Percentiles rank a stretch among this genome's conserved stretches.
Conservation (phyloP, 2,797 vertebrate species). For the Anguilla megastoma region DNA sequence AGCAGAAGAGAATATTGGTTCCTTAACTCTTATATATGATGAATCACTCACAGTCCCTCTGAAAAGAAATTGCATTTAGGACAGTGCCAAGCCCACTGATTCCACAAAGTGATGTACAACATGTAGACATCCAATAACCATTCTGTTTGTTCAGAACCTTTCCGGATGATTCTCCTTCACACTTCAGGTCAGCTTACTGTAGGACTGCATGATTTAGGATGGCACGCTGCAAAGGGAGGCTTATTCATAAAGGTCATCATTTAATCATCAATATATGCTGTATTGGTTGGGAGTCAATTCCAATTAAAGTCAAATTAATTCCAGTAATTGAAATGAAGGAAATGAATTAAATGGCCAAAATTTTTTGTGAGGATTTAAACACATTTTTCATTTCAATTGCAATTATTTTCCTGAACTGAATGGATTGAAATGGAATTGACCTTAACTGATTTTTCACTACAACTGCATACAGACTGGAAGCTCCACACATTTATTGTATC, state of each 20-base stretch:
- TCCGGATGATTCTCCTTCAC: slow-evolving; percentile 23
- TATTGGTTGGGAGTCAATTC: not conserved
- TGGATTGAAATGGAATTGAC: too few species aligned
- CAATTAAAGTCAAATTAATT: not conserved
- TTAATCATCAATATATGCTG: not conserved
- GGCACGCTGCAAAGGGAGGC: not conserved
- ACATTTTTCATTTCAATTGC: too few species aligned
- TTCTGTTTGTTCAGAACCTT: slow-evolving; percentile 26
- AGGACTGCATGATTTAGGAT: not conserved
- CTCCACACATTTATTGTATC: too few species aligned
- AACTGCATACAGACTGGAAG: too few species aligned
- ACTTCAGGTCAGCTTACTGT: slow-evolving; percentile 7
- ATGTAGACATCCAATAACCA: slow-evolving; percentile 28
- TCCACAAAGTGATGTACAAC: not conserved
- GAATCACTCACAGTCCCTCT: slow-evolving; percentile 21
- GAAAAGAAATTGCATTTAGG: slow-evolving; percentile 26
- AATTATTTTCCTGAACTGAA: too few species aligned
- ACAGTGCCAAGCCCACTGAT: slow-evolving; percentile 16
- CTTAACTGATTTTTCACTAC: too few species aligned
- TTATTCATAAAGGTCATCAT: not conserved
- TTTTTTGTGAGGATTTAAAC: too few species aligned
- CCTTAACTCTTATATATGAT: slow-evolving; percentile 25
- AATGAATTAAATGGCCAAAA: too few species aligned
- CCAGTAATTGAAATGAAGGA: not conserved
- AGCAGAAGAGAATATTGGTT: slow-evolving; percentile 18